Evolutionary conservation across 2,888 invertebrate species (phyloP).

Genomic region (Pheosia gnoma): DNA sequence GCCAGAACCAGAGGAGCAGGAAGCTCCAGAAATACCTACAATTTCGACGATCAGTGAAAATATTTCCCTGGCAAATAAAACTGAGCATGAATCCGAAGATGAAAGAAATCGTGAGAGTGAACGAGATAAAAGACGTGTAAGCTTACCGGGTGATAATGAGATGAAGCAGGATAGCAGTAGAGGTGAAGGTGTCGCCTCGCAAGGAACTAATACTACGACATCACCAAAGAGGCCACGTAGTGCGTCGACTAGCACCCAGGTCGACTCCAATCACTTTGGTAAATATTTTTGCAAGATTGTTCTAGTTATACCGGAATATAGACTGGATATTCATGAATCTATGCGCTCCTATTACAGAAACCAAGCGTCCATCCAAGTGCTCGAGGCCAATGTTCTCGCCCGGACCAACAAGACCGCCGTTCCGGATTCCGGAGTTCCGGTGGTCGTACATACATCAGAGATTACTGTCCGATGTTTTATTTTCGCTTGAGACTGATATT

Average conservation of each 20-base stretch:
- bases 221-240: conserved; percentile 91
- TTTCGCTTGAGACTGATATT: conserved; percentile 98
- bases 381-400: conserved; percentile 96
- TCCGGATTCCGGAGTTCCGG: conserved; percentile 99
- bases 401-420: conserved; percentile 96
- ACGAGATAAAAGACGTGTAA: conserved; percentile 83
- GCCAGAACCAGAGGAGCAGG: conserved; percentile 58
- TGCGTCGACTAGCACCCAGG: conserved; percentile 92
- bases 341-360: conserved; percentile 57
- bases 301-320: not conserved
- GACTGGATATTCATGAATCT: not conserved
- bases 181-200: conserved; percentile 66
- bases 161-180: conserved; percentile 74
- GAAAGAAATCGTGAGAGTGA: conserved; percentile 70
- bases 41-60: conserved; percentile 90
- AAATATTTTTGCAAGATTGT: conserved; percentile 45
- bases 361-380: conserved; percentile 86
- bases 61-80: conserved; percentile 80
- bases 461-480: conserved; percentile 96
- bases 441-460: conserved; percentile 99
- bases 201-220: conserved; percentile 71
- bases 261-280: conserved; percentile 94
- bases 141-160: conserved; percentile 83
- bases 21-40: conserved; percentile 85
- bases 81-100: conserved; percentile 65